Percentiles rank a stretch among this genome's conserved stretches.
Evolutionary conservation across 2,888 invertebrate species (phyloP).

Genomic region (Aporophyla lueneburgensis): DNA sequence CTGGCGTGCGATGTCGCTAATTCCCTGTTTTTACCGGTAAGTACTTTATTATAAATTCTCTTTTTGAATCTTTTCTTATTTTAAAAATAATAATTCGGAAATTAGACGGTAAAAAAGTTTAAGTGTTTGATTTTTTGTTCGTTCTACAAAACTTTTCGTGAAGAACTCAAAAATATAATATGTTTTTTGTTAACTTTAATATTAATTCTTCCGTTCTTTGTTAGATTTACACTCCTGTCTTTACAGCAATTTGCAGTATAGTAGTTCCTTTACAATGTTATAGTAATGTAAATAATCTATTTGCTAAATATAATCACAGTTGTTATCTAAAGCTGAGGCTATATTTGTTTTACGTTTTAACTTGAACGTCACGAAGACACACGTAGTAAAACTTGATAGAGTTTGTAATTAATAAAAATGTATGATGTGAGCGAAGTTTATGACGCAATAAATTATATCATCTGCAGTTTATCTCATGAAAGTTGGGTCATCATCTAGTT

Average conservation of each 20-base stretch:
- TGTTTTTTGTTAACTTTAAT: not conserved
- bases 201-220: not conserved
- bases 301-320: not conserved
- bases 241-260: not conserved
- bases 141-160: not conserved
- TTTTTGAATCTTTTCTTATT: not conserved
- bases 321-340: conserved; percentile 9
- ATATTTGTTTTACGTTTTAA: conserved; percentile 16
- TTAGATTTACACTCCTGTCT: not conserved
- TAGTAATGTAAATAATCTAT: conserved; percentile 19
- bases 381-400: conserved; percentile 30
- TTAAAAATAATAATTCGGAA: not conserved
- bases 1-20: conserved; percentile 80
- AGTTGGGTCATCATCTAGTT: not conserved
- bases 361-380: conserved; percentile 14
- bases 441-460: not conserved
- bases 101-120: not conserved
- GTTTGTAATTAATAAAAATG: conserved; percentile 27
- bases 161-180: not conserved
- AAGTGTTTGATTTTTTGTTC: not conserved
- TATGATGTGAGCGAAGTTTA: conserved; percentile 5
- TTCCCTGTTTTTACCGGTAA: conserved; percentile 84
- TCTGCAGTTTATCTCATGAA: not conserved
- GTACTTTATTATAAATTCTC: conserved; percentile 61
- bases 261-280: not conserved